A percentile compares a stretch with the other conserved stretches of the same genome.
These are phyloP conservation scores for Ibidorhyncha struthersii DNA, from an alignment of 2,113 vertebrate species.

Conservation along the genomic window DNA sequence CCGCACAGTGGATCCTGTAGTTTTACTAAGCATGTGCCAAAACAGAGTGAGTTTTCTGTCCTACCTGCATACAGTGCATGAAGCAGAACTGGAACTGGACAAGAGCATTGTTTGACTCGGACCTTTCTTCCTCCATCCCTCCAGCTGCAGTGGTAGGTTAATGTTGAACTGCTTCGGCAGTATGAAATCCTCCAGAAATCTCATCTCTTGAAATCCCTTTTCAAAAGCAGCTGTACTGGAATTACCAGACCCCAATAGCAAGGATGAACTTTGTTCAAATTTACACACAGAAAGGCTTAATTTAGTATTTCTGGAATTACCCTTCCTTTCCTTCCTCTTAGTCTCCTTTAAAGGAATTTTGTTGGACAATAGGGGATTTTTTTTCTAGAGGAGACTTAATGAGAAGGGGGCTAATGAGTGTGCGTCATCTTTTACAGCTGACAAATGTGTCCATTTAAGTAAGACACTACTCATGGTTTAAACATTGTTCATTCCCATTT, in stretches of 20 bases:
- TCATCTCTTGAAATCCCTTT: background rate
- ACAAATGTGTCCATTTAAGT: background rate
- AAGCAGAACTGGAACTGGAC: background rate
- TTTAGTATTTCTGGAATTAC: background rate
- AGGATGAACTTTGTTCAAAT: background rate
- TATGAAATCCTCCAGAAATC: background rate
- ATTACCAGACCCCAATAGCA: background rate
- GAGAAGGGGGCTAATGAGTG: constrained; percentile 16
- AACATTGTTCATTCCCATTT: background rate
- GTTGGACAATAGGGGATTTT: background rate
- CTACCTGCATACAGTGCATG: background rate
- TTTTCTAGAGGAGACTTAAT: background rate
- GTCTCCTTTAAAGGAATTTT: constrained; percentile 15
- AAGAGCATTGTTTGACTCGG: background rate
- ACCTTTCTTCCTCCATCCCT: background rate
- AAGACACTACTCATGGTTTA: constrained; percentile 23
- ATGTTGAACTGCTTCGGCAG: background rate
- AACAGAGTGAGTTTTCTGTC: background rate
- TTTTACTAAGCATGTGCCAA: background rate
- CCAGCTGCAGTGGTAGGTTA: background rate
- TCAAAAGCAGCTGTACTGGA: background rate
- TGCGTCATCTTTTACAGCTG: constrained; percentile 21
- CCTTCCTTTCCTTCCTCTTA: background rate
- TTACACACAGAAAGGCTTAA: background rate
- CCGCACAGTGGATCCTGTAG: background rate